phyloP scores from a whole-genome alignment of 2,797 vertebrate genomes.

The Malurus leucopterus region DNA sequence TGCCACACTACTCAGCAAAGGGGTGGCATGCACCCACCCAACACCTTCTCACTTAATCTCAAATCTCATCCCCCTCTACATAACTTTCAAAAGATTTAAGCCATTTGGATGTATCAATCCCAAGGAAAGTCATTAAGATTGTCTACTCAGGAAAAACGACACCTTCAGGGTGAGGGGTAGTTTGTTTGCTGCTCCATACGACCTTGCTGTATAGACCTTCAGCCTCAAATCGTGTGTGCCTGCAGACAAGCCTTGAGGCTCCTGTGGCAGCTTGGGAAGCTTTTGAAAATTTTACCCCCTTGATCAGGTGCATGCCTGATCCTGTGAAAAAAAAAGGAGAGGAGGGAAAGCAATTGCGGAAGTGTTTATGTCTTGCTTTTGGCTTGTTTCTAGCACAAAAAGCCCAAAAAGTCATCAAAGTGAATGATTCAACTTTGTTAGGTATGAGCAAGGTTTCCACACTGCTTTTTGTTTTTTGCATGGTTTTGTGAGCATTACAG shows the following conservation, averaged over 20 bases:
- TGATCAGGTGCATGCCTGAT: not conserved
- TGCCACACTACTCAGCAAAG: fast-evolving
- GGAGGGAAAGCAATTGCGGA: not conserved
- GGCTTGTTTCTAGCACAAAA: not conserved
- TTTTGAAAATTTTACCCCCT: not conserved
- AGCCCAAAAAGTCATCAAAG: not conserved
- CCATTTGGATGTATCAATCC: not conserved
- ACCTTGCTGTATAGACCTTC: not conserved
- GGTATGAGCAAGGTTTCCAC: not conserved
- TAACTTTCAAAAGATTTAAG: not conserved
- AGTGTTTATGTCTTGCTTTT: not conserved
- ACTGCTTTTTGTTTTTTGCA: not conserved
- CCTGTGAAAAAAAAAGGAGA: not conserved
- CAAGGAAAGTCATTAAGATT: not conserved
- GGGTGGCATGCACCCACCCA: fast-evolving
- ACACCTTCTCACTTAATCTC: not conserved
- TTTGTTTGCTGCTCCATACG: not conserved
- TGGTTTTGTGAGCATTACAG: not conserved
- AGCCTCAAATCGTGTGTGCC: fast-evolving
- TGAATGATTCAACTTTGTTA: not conserved
- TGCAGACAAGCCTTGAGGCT: not conserved
- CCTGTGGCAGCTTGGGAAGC: not conserved
- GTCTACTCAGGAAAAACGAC: not conserved
- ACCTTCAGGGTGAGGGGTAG: not conserved
- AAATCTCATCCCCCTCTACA: not conserved